Base-by-base conservation (phyloP, 2,797 vertebrate species). In the Urocyon cinereoargenteus region DNA sequence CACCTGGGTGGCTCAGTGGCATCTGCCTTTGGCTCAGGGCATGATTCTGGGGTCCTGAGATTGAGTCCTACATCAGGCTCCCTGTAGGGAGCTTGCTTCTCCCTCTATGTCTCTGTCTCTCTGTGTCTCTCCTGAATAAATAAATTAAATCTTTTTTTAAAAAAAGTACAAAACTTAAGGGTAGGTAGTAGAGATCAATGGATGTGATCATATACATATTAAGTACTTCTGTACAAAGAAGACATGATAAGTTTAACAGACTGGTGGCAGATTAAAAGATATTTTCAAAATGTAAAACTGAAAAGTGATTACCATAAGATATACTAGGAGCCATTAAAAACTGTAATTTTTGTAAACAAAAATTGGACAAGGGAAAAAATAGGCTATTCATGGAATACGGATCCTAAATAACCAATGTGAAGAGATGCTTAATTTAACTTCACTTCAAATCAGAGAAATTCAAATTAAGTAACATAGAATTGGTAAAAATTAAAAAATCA, bases 371-470 rank as follows among this genome's bases (percentile, higher is more conserved):
- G 62, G 34, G 61, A 61, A 55, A 79, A 89, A 64, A 88, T 22
- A 89, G 72, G 75, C 18, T 75, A 31, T 51, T 68, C 36, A n/a
- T 22, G 15, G 34, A 26, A 64, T 49, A 22, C 11, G 15, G 55
- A 82, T 72, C 55, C 57, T 82, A 79, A 51, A 36, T 61, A 83
- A 24, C n/a, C 12, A 59, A 40, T 49, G 28, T 89, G 61, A 88
- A 55, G 70, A 62, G 40, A 53, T 78, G 53, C 11, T 78, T 28
- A 53, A 70, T 19, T 89, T 84, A 53, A 70, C 26, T 89, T 84
- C 49, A 34, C 61, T 68, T 87, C n/a, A 84, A 70, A 53, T 72
- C 53, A 81, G 22, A 86, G 55, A 86, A 93, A 90, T 93, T 79
- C 28, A 86, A 81, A 57, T 57, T 49, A 77, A 89, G 18, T 49